Conservation (phyloP, 2,888 invertebrate species). For the Geotrupes spiniger region DNA sequence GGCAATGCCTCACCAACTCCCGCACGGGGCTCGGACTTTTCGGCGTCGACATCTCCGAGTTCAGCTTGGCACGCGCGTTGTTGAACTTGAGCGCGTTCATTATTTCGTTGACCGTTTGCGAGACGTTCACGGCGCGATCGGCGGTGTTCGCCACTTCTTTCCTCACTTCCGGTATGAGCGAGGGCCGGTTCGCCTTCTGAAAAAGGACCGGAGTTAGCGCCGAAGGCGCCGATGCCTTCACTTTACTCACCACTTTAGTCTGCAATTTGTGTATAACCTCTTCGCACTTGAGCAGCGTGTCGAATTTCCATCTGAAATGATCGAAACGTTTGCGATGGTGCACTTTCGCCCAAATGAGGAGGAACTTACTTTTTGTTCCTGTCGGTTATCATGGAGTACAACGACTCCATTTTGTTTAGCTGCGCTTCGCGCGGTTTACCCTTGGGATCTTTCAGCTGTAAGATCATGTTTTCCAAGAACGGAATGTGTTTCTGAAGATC, state of each 20-base stretch:
- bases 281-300: constrained; percentile 66
- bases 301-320: constrained; percentile 62
- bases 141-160: constrained; percentile 7
- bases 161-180: background rate
- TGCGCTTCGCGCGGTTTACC: constrained; percentile 56
- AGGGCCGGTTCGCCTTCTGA: constrained; percentile 13
- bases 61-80: constrained; percentile 25
- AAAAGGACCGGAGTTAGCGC: constrained; percentile 4
- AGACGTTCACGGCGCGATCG: constrained; percentile 4
- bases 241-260: constrained; percentile 60
- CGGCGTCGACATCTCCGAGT: constrained; percentile 42
- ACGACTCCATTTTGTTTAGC: constrained; percentile 62
- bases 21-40: constrained; percentile 50
- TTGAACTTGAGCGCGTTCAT: constrained; percentile 21
- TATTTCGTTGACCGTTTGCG: constrained; percentile 15
- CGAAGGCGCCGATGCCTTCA: background rate
- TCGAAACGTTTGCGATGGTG: constrained; percentile 6
- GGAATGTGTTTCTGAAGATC: constrained; percentile 70
- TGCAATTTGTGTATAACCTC: constrained; percentile 65
- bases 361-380: constrained; percentile 60
- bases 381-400: constrained; percentile 61
- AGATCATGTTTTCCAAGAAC: constrained; percentile 69
- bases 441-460: constrained; percentile 57
- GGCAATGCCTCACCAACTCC: constrained; percentile 27
- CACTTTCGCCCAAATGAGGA: background rate